Conservation (phyloP, 23 tunicate genomes). For the Trididemnum miniatum region DNA sequence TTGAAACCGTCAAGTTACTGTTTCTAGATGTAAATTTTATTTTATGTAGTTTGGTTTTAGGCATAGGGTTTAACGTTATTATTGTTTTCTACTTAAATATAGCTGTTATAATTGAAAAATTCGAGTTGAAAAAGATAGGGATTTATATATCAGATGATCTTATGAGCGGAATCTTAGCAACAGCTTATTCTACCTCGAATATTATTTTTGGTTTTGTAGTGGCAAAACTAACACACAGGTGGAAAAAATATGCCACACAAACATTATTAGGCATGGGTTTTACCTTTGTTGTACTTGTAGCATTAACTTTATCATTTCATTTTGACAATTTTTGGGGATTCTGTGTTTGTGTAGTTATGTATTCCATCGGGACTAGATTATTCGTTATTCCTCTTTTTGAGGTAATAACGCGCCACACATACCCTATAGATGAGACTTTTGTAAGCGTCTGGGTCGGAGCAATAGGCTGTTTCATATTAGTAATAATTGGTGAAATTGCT, state of each 20-base stretch:
- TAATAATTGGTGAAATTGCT: neutral
- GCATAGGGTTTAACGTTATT: neutral
- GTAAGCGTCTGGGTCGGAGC: neutral
- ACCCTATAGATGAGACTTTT: neutral
- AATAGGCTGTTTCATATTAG: neutral
- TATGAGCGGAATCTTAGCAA: slow-evolving; percentile 48
- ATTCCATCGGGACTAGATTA: neutral
- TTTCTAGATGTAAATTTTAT: neutral
- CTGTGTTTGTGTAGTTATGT: neutral
- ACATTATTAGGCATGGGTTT: neutral
- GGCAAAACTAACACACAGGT: neutral
- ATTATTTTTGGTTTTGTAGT: slow-evolving; percentile 39
- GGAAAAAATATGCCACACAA: neutral
- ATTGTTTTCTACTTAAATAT: neutral
- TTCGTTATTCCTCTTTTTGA: neutral
- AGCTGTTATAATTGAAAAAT: neutral
- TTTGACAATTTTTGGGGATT: too few species aligned
- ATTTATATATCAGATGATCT: slow-evolving; percentile 68
- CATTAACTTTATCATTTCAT: neutral
- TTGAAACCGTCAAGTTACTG: neutral
- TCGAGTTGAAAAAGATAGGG: slow-evolving; percentile 9
- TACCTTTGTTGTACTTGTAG: neutral
- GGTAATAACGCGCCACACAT: neutral
- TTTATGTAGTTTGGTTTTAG: neutral
- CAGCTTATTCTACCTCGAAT: slow-evolving; percentile 52